A percentile compares a stretch with the other conserved stretches of the same genome.
phyloP scores from a whole-genome alignment of 1,140 invertebrate genomes.

The Adoxophyes honmai region DNA sequence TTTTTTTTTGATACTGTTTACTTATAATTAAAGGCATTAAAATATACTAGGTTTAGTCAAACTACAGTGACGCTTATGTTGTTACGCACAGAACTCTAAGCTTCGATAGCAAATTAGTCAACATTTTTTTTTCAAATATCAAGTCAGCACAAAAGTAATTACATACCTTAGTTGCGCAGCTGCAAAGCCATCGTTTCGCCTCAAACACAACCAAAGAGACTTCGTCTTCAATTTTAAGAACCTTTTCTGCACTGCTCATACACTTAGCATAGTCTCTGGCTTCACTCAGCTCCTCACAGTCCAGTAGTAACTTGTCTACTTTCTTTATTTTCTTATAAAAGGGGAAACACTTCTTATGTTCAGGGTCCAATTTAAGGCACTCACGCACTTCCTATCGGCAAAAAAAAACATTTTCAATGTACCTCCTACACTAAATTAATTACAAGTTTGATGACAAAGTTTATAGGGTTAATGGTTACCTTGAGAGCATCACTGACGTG shows the following conservation, averaged over 20 bases:
- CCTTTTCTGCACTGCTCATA: conserved; percentile 83
- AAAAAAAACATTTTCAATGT: not conserved
- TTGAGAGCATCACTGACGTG: conserved; percentile 94
- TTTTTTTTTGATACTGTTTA: too few relatives aligned
- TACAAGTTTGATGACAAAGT: not conserved
- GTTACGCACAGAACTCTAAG: too few relatives aligned
- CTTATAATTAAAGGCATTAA: too few relatives aligned
- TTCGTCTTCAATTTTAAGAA: conserved; percentile 83
- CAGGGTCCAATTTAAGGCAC: conserved; percentile 98
- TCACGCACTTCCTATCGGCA: conserved; percentile 91
- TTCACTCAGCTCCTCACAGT: conserved; percentile 85
- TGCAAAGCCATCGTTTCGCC: conserved; percentile 86
- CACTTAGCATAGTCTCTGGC: conserved; percentile 87
- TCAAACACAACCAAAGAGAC: conserved; percentile 85
- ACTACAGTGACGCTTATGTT: too few relatives aligned
- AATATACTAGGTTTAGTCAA: too few relatives aligned
- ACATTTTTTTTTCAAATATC: too few relatives aligned
- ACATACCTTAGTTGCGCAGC: conserved; percentile 81
- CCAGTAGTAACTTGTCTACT: conserved; percentile 90
- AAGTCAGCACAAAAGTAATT: not conserved
- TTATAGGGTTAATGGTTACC: conserved; percentile 67
- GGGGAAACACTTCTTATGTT: conserved; percentile 97
- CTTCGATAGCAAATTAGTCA: too few relatives aligned
- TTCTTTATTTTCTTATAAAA: conserved; percentile 99
- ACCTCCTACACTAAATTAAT: not conserved